Base-by-base conservation (phyloP, 2,888 invertebrate genomes). In the Diloba caeruleocephala region DNA sequence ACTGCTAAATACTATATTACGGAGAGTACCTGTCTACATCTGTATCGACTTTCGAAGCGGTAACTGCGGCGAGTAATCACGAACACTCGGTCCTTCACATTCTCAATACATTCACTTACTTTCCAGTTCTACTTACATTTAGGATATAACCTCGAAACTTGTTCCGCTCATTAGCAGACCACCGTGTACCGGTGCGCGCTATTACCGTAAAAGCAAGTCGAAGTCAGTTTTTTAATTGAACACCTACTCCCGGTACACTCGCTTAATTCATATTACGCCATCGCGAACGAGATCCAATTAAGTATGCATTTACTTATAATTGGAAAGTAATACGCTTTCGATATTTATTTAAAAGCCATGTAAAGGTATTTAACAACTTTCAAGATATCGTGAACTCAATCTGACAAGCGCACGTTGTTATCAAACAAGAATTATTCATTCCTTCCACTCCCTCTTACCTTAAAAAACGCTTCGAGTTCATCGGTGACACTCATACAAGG, bases 271-370 rank as follows among this genome's bases (percentile, higher is more conserved):
- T 26, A 39, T 67, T 60, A 32, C 39, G 48, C 26, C 48, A 63
- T 34, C 25, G 33, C 50, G 17, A 43, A 48, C 44, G 26, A 33
- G 33, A 42, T 17, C 31, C 59, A 68, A 51, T 67, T 53, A 67
- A 63, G 14, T 50, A 15, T 43, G 38, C 55, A 43, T 59, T 58
- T 49, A 53, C 58, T 54, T 44, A 34, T 55, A 26, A 55, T 56
- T 59, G 42, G 52, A 67, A 67, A 62, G 66, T 67, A 55, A 51
- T 51, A 61, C 38, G 46, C 45, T 61, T 50, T 66, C 57, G 38
- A 57, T 53, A 51, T 48, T 41, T 53, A 45, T 52, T 56, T 50
- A 53, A 55, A 58, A 65, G 49, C 49, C 31, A 37, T 41, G 42
- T 29, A 12, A 19, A 43, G 33, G 23, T 49, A 49, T 48, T 41